phyloP scores from a whole-genome alignment of 2,797 vertebrate species.

The Dipus sagitta region DNA sequence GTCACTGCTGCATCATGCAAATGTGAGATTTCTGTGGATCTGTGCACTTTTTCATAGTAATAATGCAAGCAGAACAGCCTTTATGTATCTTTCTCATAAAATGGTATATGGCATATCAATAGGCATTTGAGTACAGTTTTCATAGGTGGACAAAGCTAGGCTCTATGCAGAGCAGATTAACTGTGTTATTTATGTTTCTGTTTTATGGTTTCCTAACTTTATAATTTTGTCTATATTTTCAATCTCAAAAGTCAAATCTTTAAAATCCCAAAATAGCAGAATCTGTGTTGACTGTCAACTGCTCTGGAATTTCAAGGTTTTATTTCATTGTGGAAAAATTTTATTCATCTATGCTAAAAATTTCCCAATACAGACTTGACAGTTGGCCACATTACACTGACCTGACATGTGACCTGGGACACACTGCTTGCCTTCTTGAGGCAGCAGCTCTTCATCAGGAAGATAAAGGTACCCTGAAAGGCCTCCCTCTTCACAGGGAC shows the following conservation, averaged over 20 bases:
- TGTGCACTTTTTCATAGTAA: background rate
- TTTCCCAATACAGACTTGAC: background rate
- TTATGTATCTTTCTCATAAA: conserved; percentile 16
- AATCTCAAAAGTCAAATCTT: background rate
- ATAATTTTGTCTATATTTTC: background rate
- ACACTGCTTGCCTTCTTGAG: conserved; percentile 14
- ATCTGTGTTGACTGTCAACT: background rate
- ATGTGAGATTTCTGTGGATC: background rate
- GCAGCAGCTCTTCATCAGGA: background rate
- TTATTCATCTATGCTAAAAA: background rate
- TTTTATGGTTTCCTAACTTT: background rate
- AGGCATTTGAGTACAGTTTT: background rate
- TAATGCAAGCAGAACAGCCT: conserved; percentile 19
- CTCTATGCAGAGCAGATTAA: background rate
- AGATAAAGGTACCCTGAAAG: conserved; percentile 56
- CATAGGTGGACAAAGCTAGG: background rate
- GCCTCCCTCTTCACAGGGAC: background rate
- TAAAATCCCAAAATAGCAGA: background rate
- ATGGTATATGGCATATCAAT: background rate
- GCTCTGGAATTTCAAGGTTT: background rate
- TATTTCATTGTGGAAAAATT: background rate
- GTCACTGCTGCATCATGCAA: background rate
- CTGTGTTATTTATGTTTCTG: background rate
- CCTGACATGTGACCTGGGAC: background rate
- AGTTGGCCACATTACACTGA: conserved; percentile 29